These are phyloP conservation scores for Heterocephalus glaber DNA, from an alignment of 2,113 vertebrate genomes.

Conservation along the genomic window DNA sequence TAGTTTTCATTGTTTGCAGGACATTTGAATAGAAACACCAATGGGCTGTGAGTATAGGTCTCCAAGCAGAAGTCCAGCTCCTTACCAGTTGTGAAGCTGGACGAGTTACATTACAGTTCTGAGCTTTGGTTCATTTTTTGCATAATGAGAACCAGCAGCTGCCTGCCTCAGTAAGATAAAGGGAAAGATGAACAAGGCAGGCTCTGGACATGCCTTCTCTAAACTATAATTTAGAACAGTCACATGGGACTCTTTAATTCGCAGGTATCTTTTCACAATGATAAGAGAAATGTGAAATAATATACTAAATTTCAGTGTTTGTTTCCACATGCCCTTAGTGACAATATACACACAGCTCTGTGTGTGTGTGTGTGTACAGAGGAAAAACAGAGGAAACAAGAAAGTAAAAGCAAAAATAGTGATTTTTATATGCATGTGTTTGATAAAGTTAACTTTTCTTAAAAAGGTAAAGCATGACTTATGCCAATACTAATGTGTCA, in stretches of 20 bases:
- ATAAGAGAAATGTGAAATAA: background rate
- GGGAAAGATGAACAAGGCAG: background rate
- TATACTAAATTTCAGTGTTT: background rate
- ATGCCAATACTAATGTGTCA: background rate
- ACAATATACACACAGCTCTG: background rate
- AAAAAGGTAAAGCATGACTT: background rate
- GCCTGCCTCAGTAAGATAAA: background rate
- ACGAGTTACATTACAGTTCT: background rate
- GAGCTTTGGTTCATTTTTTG: background rate
- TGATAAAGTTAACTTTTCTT: background rate
- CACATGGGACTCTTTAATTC: background rate
- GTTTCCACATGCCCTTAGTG: background rate
- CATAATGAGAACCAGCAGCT: background rate
- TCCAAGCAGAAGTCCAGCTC: background rate
- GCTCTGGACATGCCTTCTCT: background rate
- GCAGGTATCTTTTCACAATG: background rate
- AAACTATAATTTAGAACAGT: background rate
- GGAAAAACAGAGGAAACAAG: background rate
- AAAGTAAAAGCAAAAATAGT: background rate
- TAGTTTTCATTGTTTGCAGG: background rate
- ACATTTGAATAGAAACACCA: background rate
- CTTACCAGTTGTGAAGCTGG: background rate
- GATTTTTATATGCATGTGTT: background rate
- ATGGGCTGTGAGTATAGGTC: background rate
- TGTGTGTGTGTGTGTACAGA: background rate